Conservation (phyloP, 2,797 vertebrate genomes). For the Oreochromis grahami region DNA sequence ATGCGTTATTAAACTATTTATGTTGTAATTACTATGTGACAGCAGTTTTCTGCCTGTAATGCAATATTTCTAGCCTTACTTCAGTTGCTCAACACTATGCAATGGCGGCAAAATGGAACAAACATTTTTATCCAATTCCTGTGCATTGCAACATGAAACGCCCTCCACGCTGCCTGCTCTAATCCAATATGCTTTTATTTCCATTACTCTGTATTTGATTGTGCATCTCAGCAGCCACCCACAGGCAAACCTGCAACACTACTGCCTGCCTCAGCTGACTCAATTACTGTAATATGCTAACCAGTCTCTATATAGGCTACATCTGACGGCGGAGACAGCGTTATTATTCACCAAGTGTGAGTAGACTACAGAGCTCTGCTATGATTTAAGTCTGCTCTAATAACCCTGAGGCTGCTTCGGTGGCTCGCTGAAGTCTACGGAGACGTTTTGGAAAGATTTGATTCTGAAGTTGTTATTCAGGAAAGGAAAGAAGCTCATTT, state of each 20-base stretch:
- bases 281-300: conserved; percentile 59
- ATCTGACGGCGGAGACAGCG: conserved; percentile 10
- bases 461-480: background rate
- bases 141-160: conserved; percentile 50
- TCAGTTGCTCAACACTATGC: conserved; percentile 10
- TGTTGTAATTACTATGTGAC: background rate
- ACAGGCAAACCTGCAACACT: conserved; percentile 38
- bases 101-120: conserved; percentile 31
- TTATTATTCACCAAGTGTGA: conserved; percentile 27
- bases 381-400: background rate
- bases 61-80: background rate
- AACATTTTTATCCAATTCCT: conserved; percentile 56
- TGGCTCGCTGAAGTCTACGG: background rate
- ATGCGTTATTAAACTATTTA: background rate
- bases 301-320: conserved; percentile 15
- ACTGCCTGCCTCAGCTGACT: conserved; percentile 32
- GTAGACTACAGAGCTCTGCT: background rate
- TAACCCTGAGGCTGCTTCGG: background rate
- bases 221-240: conserved; percentile 60
- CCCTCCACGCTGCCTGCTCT: conserved; percentile 40
- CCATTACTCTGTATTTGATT: conserved; percentile 71
- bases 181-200: conserved; percentile 68
- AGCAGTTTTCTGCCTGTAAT: background rate
- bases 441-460: background rate
- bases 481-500: background rate